Base-by-base conservation (phyloP, 2,797 vertebrate species). In the Rhinophrynus dorsalis region DNA sequence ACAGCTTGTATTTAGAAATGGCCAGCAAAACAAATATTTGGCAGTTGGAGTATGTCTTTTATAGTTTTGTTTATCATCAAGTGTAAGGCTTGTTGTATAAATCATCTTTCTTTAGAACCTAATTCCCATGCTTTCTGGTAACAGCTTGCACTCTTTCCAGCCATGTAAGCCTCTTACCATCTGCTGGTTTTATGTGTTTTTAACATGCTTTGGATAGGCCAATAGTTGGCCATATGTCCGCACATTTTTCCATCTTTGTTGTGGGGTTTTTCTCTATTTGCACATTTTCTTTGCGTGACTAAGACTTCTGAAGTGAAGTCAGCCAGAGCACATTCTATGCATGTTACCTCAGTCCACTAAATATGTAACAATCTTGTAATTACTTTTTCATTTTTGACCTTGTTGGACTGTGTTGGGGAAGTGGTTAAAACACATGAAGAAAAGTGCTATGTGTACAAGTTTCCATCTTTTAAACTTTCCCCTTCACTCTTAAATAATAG, bases 231-330 rank as follows among this genome's bases (percentile, higher is more conserved):
- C 24, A 21, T 32, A 57, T 56, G 61, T 65, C 61, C 23, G 12
- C 51, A 33, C 63, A 44, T 54, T n/a, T 57, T 67, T 67, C 32
- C 55, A 50, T 51, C 52, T 57, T 50, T 47, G 40, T 67, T 58
- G 54, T 68, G 54, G 44, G 35, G 24, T 68, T 26, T 57, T 67
- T 48, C 12, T 48, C 30, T 35, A 13, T 1, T 23, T 48, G 21
- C 38, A 67, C 52, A 67, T 58, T 67, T 59, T 15, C 12, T n/a
- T 24, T 12, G 13, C 26, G 32, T 48, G 54, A 50, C 30, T 26
- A 23, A 5, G 23, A 15, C n/a, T 27, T 17, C 8, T 40, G 15
- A 23, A 40, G 3, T 24, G 18, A 26, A n/a, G 5, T 21, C 38
- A 35, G 37, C 21, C 40, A 15, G 44, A 57, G 9, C 30, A 21